Base-by-base conservation (phyloP, 2,888 invertebrate genomes). In the Drosophila anomelani region DNA sequence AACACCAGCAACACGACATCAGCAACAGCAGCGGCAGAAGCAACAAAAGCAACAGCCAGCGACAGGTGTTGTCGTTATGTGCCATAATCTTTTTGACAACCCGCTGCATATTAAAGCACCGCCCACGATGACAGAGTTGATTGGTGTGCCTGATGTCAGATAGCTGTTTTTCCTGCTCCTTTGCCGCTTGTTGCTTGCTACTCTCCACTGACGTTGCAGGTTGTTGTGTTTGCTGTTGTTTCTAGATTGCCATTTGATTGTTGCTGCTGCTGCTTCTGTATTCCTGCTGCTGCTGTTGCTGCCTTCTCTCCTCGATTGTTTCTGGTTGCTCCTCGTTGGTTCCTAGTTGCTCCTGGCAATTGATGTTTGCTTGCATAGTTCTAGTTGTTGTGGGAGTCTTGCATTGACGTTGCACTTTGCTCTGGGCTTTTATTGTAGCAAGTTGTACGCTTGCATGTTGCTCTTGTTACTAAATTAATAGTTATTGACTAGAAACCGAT, bases 31-130 rank as follows among this genome's bases (percentile, higher is more conserved):
- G 82, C 41, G 9, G 9, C n/a, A 17, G 13, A 38, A 56, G 36
- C 49, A 62, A 9, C 20, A 41, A 34, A 49, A 32, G 8, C 41
- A 49, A 43, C 58, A 34, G 36, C 36, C 36, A 75, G 71, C 63
- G 77, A 72, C 86, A 86, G 83, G 87, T 83, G 87, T 55, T 71
- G 75, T 75, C 68, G 75, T 75, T 68, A 75, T 67, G 75, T 47
- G 54, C 55, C 74, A 73, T 74, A 73, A 74, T 74, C 75, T 74
- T 71, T 41, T 54, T 70, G 70, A 73, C 67, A 68, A 56, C 67
- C 68, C 56, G 55, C 64, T 78, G 83, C 83, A 82, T 74, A 75
- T 81, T 70, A 69, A 79, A 81, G 71, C 63, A 49, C 32, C 54
- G 36, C 69, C 72, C 56, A 54, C 64, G 57, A 73, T 73, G 72